These are phyloP conservation scores for Charanyca ferruginea DNA, from an alignment of 2,888 invertebrate species.

Conservation along the genomic window DNA sequence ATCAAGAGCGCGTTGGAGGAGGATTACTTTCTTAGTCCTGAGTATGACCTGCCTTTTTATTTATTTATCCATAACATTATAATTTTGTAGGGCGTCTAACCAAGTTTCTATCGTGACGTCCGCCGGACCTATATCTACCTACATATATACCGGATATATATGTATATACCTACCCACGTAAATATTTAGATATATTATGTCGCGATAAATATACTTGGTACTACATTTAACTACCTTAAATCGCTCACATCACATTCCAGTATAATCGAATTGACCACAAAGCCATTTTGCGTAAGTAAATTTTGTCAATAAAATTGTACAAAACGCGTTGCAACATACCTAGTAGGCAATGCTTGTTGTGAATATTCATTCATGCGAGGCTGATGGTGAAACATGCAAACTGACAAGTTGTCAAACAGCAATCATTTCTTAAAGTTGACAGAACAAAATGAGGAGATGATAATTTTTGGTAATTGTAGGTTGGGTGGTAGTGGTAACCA, in stretches of 20 bases:
- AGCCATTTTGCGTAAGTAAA: slow-evolving; percentile 19
- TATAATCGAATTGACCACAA: slow-evolving; percentile 40
- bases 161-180: too few species aligned
- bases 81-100: too few species aligned
- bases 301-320: slow-evolving; percentile 37
- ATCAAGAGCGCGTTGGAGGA: slow-evolving; percentile 91
- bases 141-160: too few species aligned
- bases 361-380: slow-evolving; percentile 45
- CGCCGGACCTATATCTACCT: too few species aligned
- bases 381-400: slow-evolving; percentile 37
- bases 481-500: too few species aligned
- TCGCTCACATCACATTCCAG: not conserved
- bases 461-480: not conserved
- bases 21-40: slow-evolving; percentile 88
- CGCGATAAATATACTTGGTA: too few species aligned
- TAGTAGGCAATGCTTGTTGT: slow-evolving; percentile 28
- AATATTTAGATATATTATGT: too few species aligned
- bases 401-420: slow-evolving; percentile 9
- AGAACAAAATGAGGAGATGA: too few species aligned
- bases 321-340: slow-evolving; percentile 25
- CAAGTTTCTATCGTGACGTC: too few species aligned
- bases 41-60: slow-evolving; percentile 72
- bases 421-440: not conserved
- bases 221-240: too few species aligned
- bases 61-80: not conserved